A percentile compares a stretch with the other conserved stretches of the same genome.
phyloP scores from a whole-genome alignment of 2,113 vertebrate species.

The Paedocypris sp. region DNA sequence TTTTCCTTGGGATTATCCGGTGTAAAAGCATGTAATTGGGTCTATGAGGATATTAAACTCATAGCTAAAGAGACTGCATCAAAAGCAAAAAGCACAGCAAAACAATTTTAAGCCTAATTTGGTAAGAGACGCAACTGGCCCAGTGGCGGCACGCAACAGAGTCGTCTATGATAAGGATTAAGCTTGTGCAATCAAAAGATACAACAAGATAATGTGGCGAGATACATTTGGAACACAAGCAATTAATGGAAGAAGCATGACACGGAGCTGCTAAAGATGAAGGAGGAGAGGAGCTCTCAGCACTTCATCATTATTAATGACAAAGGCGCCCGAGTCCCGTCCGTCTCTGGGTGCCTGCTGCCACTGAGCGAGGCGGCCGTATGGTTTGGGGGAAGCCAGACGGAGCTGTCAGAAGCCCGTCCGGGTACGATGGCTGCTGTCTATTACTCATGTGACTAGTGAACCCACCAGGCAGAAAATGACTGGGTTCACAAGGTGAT shows the following conservation, averaged over 20 bases:
- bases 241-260: slow-evolving; percentile 66
- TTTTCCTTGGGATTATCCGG: slow-evolving; percentile 44
- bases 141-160: slow-evolving; percentile 60
- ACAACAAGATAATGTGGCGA: slow-evolving; percentile 68
- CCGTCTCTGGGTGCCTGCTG: slow-evolving; percentile 35
- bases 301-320: slow-evolving; percentile 56
- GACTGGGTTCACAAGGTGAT: slow-evolving; percentile 63
- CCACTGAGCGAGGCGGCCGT: slow-evolving; percentile 30
- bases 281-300: slow-evolving; percentile 52
- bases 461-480: slow-evolving; percentile 61
- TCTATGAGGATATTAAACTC: slow-evolving; percentile 51
- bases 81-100: slow-evolving; percentile 54
- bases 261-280: slow-evolving; percentile 55
- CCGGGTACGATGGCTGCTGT: slow-evolving; percentile 47
- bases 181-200: slow-evolving; percentile 69
- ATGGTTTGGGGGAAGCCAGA: slow-evolving; percentile 52
- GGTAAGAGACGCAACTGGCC: slow-evolving; percentile 60
- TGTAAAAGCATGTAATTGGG: slow-evolving; percentile 49
- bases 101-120: slow-evolving; percentile 71
- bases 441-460: slow-evolving; percentile 53
- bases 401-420: slow-evolving; percentile 55
- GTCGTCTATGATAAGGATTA: slow-evolving; percentile 72
- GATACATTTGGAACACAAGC: slow-evolving; percentile 65
- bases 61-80: slow-evolving; percentile 44
- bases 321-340: slow-evolving; percentile 33